Conservation (phyloP, 2,797 vertebrate genomes). For the Tragopan temminckii region DNA sequence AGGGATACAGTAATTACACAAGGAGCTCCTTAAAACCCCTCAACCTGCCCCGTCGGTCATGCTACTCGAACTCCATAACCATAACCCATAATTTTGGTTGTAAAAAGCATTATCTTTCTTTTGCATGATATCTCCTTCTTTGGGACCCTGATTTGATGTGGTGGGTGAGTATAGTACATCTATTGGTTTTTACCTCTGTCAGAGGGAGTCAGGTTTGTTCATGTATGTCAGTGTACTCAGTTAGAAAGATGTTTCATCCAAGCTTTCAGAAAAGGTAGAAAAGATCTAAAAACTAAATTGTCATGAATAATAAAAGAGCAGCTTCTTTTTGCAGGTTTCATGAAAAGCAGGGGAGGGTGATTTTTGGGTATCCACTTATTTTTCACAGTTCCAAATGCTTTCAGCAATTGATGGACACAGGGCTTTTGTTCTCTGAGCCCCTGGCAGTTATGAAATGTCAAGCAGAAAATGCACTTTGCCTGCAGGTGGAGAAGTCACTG, state of each 20-base stretch:
- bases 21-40: background rate
- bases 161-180: background rate
- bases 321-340: background rate
- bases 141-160: background rate
- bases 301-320: conserved; percentile 37
- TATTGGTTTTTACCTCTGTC: background rate
- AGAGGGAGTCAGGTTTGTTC: background rate
- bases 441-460: conserved; percentile 63
- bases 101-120: background rate
- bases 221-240: background rate
- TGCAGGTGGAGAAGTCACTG: background rate
- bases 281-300: background rate
- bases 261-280: background rate
- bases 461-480: conserved; percentile 68
- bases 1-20: background rate
- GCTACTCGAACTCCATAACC: background rate
- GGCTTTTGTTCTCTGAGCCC: conserved; percentile 23
- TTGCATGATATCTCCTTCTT: background rate
- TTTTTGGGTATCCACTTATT: background rate
- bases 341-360: background rate
- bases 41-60: accelerated
- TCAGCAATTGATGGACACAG: background rate
- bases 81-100: background rate
- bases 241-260: background rate
- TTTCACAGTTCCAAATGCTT: background rate